Base-by-base conservation (phyloP, 2,113 vertebrate genomes). In the Porphyrio hochstetteri region DNA sequence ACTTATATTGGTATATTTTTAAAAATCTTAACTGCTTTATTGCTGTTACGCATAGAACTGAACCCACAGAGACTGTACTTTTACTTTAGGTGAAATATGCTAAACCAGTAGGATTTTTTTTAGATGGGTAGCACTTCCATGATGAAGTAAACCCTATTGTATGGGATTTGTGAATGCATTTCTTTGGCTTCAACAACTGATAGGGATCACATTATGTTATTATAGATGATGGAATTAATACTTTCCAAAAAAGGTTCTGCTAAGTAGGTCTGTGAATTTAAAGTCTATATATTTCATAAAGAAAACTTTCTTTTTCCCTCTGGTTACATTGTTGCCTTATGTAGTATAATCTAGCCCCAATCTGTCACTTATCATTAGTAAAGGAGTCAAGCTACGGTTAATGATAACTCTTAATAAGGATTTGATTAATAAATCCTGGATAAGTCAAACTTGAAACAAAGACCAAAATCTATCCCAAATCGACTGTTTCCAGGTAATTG, bases 331-430 rank as follows among this genome's bases (percentile, higher is more conserved):
- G 94, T 78, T 40, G 40, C 48, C 55, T 46, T 38, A n/a, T 25
- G 55, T 19, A 69, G 65, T 53, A 76, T 84, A 61, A 42, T 70
- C 33, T 93, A 86, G 82, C 88, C 76, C 72, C 6, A 86, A 86
- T 83, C 85, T 96, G 94, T 83, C 88, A 81, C 65, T 91, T 89
- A 79, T 77, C 68, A 96, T 96, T 88, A 94, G 85, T 71, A 84
- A 71, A 95, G 46, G 35, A 96, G 57, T 70, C 48, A 81, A 48
- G 56, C 35, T 82, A 65, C 28, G 61, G 19, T 60, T 92, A 93
- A 92, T 86, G 82, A 93, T 72, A 78, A 83, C 35, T 35, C 35
- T 67, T 94, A 95, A 95, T 61, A 74, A 91, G 53, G 65, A 89
- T 75, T 92, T 82, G 81, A 76, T 81, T 35, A 84, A 2, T 20